Evolutionary conservation across 2,888 invertebrate genomes (phyloP), one percentile per base, ranked within the genome.

Genomic region (Cyclophora punctaria): DNA sequence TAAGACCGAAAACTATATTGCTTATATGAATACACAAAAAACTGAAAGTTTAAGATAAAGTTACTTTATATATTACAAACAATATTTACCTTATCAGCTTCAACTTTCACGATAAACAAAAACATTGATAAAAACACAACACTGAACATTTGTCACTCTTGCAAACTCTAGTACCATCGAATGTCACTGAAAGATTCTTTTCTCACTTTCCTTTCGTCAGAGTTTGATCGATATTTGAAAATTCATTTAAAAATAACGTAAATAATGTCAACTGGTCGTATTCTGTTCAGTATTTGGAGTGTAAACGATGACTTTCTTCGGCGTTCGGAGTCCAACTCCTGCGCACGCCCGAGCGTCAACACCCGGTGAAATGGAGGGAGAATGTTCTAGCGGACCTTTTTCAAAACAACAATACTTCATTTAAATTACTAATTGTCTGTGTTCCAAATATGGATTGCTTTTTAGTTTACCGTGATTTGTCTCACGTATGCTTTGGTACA

Each of bases 291-390:
- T 52, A 37, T 57, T 63, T 53, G 56, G 49, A 56, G 49, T 58
- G 53, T 56, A 55, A 59, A 64, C 80, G 72, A 66, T 66, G 67
- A 77, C 82, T 80, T 80, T 81, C 80, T 72, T 77, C 66, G 70
- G 58, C 59, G 59, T 69, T 60, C 63, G 56, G 57, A 58, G 52
- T 60, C 62, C 58, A 62, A 83, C 82, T 83, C 79, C 64, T 64
- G 72, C 69, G 69, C 71, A 69, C 60, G 64, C 63, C 58, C 20
- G 60, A 55, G 64, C 56, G 65, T 59, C 67, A 67, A 59, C 55
- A 59, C 51, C 53, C 51, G 61, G 71, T 63, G 68, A 68, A 75
- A 73, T 75, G 77, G 79, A 66, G 75, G 81, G 76, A 75, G 71
- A 52, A 52, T 53, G 51, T 46, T 59, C 47, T 55, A 52, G 52